Percentiles rank a stretch among this genome's conserved stretches.
Conservation (phyloP, 2,888 invertebrate genomes). For the Orthonychiurus folsomi region DNA sequence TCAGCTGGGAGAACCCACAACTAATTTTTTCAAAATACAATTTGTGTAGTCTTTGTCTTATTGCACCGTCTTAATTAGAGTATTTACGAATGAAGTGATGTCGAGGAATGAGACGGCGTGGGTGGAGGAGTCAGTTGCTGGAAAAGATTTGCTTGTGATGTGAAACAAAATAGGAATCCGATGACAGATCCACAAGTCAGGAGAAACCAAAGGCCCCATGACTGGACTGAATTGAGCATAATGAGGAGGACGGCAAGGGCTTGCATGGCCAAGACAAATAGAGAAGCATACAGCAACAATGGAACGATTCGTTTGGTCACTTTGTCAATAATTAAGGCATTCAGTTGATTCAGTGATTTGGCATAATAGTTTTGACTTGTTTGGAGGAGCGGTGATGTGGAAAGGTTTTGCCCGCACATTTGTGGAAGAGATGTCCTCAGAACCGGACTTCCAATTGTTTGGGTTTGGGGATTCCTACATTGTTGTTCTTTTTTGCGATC, state of each 20-base stretch:
- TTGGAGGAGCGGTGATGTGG: conserved; percentile 27
- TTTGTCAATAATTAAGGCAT: conserved; percentile 18
- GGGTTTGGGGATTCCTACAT: conserved; percentile 9
- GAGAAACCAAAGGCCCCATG: conserved; percentile 37
- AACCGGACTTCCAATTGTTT: conserved; percentile 11
- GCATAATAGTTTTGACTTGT: conserved; percentile 28
- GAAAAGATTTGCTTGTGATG: conserved; percentile 8
- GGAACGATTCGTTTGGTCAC: conserved; percentile 29
- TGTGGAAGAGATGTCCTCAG: conserved; percentile 24
- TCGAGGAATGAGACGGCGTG: conserved; percentile 13
- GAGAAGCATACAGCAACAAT: conserved; percentile 35
- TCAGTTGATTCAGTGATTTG: conserved; percentile 11
- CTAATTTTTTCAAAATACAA: no score
- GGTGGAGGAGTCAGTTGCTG: conserved; percentile 7
- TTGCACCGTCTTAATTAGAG: no score
- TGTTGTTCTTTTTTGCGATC: conserved; percentile 26
- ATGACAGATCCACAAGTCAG: conserved; percentile 29
- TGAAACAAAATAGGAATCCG: conserved; percentile 30
- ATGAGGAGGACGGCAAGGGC: conserved; percentile 28
- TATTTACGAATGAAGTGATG: neutral
- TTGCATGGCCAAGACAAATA: conserved; percentile 38
- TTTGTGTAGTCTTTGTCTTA: no score
- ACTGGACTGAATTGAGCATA: conserved; percentile 26
- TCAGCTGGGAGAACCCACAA: no score
- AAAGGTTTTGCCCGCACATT: conserved; percentile 33